Percentiles rank a stretch among this genome's conserved stretches.
phyloP scores from a whole-genome alignment of 2,797 vertebrate genomes.

The Calcarius lapponicus region DNA sequence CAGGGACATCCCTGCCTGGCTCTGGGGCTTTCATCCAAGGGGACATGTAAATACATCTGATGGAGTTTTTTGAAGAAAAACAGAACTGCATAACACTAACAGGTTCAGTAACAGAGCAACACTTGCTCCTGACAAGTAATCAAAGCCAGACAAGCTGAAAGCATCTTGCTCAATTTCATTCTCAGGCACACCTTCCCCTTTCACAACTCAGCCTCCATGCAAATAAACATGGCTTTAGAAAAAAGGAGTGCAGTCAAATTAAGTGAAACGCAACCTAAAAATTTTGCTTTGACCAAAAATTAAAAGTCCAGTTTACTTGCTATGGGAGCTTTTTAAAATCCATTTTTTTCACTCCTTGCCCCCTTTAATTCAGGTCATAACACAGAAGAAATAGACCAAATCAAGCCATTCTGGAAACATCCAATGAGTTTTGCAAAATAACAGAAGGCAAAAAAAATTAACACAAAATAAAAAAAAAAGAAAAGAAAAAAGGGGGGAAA shows the following conservation, averaged over 20 bases:
- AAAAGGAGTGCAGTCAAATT: background rate
- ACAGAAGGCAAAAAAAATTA: background rate
- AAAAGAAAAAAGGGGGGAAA: background rate
- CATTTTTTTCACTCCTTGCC: background rate
- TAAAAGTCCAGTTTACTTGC: background rate
- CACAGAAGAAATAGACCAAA: background rate
- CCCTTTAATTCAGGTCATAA: background rate
- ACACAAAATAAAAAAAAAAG: no score
- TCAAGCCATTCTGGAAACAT: background rate
- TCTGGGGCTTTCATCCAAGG: background rate
- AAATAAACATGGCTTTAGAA: background rate
- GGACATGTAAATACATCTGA: background rate
- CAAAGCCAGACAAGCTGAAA: background rate
- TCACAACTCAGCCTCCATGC: background rate
- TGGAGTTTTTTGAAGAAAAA: background rate
- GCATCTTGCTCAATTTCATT: background rate
- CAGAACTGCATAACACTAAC: background rate
- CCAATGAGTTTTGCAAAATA: background rate
- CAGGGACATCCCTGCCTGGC: background rate
- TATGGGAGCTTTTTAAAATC: background rate
- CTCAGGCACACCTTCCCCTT: background rate
- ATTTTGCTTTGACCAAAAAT: background rate
- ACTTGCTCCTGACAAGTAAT: background rate
- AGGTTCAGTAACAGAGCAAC: background rate
- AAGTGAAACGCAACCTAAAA: background rate